Evolutionary conservation across 2,888 invertebrate genomes (phyloP).

Genomic region (Mactromeris polynyma): DNA sequence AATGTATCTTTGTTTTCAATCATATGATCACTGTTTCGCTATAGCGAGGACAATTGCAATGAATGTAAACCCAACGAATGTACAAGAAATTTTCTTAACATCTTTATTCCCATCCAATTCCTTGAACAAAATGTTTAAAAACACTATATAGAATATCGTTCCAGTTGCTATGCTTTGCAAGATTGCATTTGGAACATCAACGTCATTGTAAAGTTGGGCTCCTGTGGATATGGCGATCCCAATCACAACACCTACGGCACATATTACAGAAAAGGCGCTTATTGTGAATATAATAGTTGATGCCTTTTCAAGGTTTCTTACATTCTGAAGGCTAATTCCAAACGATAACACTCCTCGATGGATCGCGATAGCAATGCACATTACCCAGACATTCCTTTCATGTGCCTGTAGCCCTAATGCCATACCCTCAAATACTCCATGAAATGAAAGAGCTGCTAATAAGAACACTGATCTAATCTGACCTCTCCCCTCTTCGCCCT

Average conservation of each 20-base stretch:
- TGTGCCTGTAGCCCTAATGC: constrained; percentile 80
- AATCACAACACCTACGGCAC: constrained; percentile 80
- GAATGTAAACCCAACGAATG: constrained; percentile 82
- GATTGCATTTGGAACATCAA: constrained; percentile 82
- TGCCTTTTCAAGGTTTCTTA: constrained; percentile 79
- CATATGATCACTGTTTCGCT: constrained; percentile 52
- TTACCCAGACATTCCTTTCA: constrained; percentile 81
- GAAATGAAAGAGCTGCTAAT: constrained; percentile 82
- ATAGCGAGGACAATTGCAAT: constrained; percentile 83
- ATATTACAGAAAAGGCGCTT: constrained; percentile 80
- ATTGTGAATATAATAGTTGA: constrained; percentile 80
- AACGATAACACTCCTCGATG: constrained; percentile 83
- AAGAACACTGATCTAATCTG: constrained; percentile 81
- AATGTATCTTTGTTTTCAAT: background rate
- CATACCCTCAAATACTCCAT: constrained; percentile 84
- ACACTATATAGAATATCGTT: constrained; percentile 83
- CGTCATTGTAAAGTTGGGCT: constrained; percentile 80
- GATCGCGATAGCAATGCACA: constrained; percentile 81
- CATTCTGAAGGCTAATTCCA: constrained; percentile 80
- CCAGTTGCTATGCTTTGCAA: constrained; percentile 83
- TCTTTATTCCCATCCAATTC: constrained; percentile 82
- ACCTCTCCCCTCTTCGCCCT: constrained; percentile 77
- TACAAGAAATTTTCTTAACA: constrained; percentile 81
- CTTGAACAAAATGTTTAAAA: constrained; percentile 83
- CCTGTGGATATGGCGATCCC: constrained; percentile 82